phyloP scores from a whole-genome alignment of 2,113 vertebrate species.

The Mustelus asterias region DNA sequence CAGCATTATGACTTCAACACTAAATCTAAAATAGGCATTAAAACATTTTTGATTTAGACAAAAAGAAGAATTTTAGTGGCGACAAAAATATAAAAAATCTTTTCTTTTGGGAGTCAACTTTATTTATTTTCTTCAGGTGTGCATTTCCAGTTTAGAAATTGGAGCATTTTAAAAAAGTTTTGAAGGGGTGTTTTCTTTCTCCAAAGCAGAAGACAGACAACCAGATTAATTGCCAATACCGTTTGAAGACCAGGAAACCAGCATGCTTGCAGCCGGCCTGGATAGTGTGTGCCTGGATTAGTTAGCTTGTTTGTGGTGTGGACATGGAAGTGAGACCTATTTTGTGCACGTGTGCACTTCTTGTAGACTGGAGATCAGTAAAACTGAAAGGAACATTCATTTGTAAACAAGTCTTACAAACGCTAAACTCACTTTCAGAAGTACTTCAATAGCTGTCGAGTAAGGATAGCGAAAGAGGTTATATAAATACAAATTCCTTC shows the following conservation, averaged over 20 bases:
- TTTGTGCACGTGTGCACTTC: not conserved
- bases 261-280: not conserved
- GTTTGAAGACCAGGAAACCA: not conserved
- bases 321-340: not conserved
- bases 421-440: not conserved
- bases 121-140: not conserved
- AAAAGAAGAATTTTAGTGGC: not conserved
- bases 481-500: not conserved
- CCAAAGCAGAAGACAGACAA: not conserved
- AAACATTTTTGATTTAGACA: no score
- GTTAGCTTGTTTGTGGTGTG: not conserved
- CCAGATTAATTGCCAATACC: not conserved
- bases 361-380: not conserved
- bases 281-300: not conserved
- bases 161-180: not conserved
- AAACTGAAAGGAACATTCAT: not conserved
- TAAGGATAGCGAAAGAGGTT: not conserved
- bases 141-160: not conserved
- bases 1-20: not conserved
- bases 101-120: not conserved
- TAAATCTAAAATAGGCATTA: not conserved
- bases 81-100: not conserved
- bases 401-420: not conserved
- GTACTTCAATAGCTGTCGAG: not conserved
- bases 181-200: not conserved